Evolutionary conservation across 2,797 vertebrate species (phyloP).

Genomic region (Coreius guichenoti): DNA sequence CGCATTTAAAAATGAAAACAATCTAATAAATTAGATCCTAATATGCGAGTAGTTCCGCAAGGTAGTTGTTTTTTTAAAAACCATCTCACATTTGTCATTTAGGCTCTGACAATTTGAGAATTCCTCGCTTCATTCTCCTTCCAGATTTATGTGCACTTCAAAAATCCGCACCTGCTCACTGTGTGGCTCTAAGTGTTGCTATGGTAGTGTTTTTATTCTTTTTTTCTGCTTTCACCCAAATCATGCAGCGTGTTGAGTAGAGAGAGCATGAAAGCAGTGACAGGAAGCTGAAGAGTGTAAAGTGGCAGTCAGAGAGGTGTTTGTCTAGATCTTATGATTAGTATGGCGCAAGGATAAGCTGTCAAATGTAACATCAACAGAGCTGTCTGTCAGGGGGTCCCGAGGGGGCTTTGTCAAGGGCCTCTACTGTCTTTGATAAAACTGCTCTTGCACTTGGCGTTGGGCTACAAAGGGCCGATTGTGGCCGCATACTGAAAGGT

Average conservation of each 20-base stretch:
- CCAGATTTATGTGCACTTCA: conserved; percentile 50
- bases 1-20: not conserved
- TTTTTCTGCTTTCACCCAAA: conserved; percentile 41
- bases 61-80: conserved; percentile 1
- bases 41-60: not conserved
- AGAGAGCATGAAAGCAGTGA: conserved; percentile 54
- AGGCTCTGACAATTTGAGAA: conserved; percentile 35
- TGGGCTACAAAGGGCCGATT: conserved; percentile 58
- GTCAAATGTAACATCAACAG: conserved; percentile 56
- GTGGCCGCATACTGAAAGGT: conserved; percentile 42
- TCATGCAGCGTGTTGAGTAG: conserved; percentile 51
- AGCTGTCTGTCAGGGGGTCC: conserved; percentile 46
- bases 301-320: conserved; percentile 60
- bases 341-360: conserved; percentile 55
- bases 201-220: conserved; percentile 39
- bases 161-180: conserved; percentile 53
- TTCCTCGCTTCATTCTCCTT: conserved; percentile 35
- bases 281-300: conserved; percentile 59
- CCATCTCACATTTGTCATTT: not conserved
- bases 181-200: conserved; percentile 45
- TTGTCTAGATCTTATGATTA: conserved; percentile 65
- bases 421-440: conserved; percentile 54
- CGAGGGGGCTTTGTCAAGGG: conserved; percentile 51
- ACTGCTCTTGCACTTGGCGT: conserved; percentile 30
- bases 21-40: not conserved